Evolutionary conservation across 2,113 vertebrate genomes (phyloP).

Genomic region (Tetraodon nigroviridis): DNA sequence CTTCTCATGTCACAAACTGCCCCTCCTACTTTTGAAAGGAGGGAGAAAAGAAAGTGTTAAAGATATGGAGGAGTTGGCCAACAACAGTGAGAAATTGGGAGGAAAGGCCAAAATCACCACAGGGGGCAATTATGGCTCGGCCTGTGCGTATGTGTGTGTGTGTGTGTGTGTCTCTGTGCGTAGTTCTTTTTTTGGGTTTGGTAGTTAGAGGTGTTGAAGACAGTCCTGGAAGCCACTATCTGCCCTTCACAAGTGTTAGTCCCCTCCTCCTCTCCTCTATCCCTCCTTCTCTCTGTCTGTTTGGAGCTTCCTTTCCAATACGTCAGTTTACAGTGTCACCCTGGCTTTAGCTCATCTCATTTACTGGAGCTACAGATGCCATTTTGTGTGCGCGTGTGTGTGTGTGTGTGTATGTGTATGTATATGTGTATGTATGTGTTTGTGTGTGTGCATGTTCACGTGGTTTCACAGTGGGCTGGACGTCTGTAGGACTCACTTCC

Average conservation of each 20-base stretch:
- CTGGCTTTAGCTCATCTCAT: conserved; percentile 58
- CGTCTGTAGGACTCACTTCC: conserved; percentile 43
- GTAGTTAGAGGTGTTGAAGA: conserved; percentile 47
- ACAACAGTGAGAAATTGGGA: conserved; percentile 59
- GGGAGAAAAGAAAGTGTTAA: conserved; percentile 63
- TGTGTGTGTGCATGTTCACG: conserved; percentile 30
- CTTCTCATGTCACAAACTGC: conserved; percentile 41
- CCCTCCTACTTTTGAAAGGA: conserved; percentile 19
- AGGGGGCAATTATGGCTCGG: conserved; percentile 64
- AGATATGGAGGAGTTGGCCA: conserved; percentile 62
- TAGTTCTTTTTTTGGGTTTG: conserved; percentile 34
- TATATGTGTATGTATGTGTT: conserved; percentile 7
- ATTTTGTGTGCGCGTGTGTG: background rate
- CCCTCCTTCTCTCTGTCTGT: conserved; percentile 61
- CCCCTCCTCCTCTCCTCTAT: conserved; percentile 50
- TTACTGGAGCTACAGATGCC: too few species aligned
- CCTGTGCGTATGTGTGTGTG: conserved; percentile 37
- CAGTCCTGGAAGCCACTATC: conserved; percentile 55
- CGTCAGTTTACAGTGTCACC: conserved; percentile 64
- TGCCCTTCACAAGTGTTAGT: conserved; percentile 59
- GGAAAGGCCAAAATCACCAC: conserved; percentile 65
- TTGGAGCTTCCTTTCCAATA: conserved; percentile 46
- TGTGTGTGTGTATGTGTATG: conserved; percentile 5
- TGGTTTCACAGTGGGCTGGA: conserved; percentile 40
- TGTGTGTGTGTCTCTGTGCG: conserved; percentile 8